Evolutionary conservation across 2,888 invertebrate species (phyloP).

Genomic region (Rutpela maculata): DNA sequence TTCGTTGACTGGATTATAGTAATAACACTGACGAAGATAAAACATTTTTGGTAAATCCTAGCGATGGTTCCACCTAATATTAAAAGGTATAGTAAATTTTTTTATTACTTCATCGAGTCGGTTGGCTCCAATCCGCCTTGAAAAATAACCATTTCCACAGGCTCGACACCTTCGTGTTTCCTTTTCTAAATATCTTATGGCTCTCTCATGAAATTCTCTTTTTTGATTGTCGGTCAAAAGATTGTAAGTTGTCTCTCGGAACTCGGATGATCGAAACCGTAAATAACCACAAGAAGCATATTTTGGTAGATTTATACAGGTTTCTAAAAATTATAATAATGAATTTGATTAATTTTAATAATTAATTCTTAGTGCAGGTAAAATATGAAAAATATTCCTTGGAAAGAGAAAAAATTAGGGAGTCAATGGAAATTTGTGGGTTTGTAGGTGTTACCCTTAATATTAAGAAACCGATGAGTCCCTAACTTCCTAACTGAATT

Average conservation of each 20-base stretch:
- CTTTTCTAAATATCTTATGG: conserved; percentile 77
- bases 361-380: too few relatives aligned
- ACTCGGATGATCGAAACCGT: conserved; percentile 77
- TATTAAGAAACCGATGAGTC: too few relatives aligned
- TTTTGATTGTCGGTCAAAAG: conserved; percentile 80
- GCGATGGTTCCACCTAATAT: too few relatives aligned
- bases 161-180: conserved; percentile 77
- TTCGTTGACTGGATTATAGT: too few relatives aligned
- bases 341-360: not conserved
- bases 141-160: conserved; percentile 78
- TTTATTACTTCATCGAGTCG: conserved; percentile 63
- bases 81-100: too few relatives aligned
- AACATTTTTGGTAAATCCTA: too few relatives aligned
- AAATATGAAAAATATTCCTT: too few relatives aligned
- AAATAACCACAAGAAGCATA: conserved; percentile 81
- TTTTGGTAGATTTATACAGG: conserved; percentile 76
- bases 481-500: too few relatives aligned
- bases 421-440: too few relatives aligned
- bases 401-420: too few relatives aligned
- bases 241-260: conserved; percentile 79
- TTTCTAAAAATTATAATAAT: conserved; percentile 69
- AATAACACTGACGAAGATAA: too few relatives aligned
- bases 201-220: conserved; percentile 78
- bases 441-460: too few relatives aligned
- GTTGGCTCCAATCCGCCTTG: conserved; percentile 72